These are phyloP conservation scores for Chaenogobius annularis DNA, from an alignment of 2,113 vertebrate species.

Conservation along the genomic window DNA sequence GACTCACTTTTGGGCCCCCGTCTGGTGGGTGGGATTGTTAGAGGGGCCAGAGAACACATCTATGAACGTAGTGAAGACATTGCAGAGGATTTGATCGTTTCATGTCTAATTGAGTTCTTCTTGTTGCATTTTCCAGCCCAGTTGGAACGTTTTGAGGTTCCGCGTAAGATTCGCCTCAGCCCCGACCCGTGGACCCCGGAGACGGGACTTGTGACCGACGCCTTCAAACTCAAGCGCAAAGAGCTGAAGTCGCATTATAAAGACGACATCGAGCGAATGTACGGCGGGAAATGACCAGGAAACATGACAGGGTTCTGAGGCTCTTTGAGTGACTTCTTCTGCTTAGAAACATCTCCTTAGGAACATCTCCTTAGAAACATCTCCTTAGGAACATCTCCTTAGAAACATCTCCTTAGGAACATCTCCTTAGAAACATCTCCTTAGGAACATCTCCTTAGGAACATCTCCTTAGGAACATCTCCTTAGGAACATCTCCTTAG, in stretches of 20 bases:
- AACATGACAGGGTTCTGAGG: slow-evolving; percentile 9
- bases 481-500: too few species aligned
- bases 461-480: too few species aligned
- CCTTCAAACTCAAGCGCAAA: slow-evolving; percentile 94
- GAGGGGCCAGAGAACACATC: too few species aligned
- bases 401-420: too few species aligned
- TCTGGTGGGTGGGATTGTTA: too few species aligned
- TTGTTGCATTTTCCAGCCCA: slow-evolving; percentile 74
- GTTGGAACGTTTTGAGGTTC: slow-evolving; percentile 93
- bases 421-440: too few species aligned
- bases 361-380: too few species aligned
- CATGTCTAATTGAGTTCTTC: background rate
- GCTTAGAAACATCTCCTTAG: too few species aligned
- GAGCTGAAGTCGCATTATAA: slow-evolving; percentile 90
- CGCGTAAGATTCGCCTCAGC: slow-evolving; percentile 89
- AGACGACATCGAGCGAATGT: slow-evolving; percentile 90
- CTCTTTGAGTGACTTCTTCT: slow-evolving; percentile 4
- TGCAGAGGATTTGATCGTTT: background rate
- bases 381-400: too few species aligned
- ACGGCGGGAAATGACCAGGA: slow-evolving; percentile 78
- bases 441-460: too few species aligned
- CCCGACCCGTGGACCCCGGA: slow-evolving; percentile 94
- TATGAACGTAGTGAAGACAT: too few species aligned
- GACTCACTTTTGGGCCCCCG: too few species aligned
- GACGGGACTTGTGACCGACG: slow-evolving; percentile 93